Conservation (phyloP, 2,113 vertebrate species). For the Chaetorhynchus papuensis region DNA sequence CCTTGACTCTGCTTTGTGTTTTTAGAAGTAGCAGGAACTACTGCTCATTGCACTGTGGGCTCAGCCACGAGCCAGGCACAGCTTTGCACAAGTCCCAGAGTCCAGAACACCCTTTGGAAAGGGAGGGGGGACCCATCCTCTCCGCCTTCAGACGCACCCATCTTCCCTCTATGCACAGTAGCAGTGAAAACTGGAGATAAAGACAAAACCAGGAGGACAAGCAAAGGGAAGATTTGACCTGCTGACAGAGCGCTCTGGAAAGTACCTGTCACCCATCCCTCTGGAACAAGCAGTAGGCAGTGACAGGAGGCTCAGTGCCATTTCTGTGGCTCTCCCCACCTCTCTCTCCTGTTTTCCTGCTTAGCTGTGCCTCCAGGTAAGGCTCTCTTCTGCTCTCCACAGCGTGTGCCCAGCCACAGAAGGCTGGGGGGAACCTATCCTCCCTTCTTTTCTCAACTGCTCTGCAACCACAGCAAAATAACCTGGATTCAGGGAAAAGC, state of each 20-base stretch:
- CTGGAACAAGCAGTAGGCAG: neutral
- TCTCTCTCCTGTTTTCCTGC: neutral
- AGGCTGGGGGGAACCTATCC: neutral
- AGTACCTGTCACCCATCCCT: neutral
- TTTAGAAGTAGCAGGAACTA: neutral
- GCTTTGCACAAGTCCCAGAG: neutral
- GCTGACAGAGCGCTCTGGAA: neutral
- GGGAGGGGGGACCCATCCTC: neutral
- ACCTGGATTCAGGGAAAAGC: neutral
- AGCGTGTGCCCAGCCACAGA: neutral
- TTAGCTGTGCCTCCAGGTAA: neutral
- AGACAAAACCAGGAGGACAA: neutral
- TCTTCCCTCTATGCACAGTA: neutral
- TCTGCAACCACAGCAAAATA: neutral
- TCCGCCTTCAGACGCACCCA: neutral
- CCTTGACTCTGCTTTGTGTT: neutral
- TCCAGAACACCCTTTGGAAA: neutral
- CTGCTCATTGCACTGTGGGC: neutral
- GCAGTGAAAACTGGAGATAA: neutral
- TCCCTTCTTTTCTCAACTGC: neutral
- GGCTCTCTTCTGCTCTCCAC: neutral
- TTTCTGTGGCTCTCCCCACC: neutral
- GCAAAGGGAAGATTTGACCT: neutral
- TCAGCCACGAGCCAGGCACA: rapidly evolving
- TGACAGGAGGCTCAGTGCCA: neutral